Evolutionary conservation across 2,113 vertebrate species (phyloP).

Genomic region (Fulmarus glacialis): DNA sequence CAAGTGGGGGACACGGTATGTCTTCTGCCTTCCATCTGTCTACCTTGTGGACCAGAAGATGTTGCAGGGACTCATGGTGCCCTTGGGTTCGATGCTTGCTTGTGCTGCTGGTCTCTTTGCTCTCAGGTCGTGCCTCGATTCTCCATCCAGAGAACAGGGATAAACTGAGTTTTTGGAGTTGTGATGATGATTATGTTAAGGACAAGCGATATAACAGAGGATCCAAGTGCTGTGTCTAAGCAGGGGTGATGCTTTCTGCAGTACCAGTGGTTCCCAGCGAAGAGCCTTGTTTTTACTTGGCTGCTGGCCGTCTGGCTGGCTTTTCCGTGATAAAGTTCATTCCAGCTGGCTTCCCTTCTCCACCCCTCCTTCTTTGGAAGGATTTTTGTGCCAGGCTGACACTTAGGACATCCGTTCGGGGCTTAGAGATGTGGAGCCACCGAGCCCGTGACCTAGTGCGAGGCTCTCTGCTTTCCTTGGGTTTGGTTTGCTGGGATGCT

Average conservation of each 20-base stretch:
- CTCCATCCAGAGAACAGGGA: neutral
- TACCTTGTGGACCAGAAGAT: neutral
- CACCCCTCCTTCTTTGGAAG: neutral
- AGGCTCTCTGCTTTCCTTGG: neutral
- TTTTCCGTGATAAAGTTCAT: neutral
- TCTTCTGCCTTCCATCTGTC: neutral
- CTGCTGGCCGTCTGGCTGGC: neutral
- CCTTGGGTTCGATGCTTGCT: neutral
- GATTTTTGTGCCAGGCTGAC: neutral
- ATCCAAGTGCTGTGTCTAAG: neutral
- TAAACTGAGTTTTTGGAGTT: neutral
- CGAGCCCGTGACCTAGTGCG: fast-evolving
- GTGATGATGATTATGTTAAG: neutral
- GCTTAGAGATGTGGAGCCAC: neutral
- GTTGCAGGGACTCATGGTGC: neutral
- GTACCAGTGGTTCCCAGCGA: neutral
- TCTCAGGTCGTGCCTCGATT: fast-evolving
- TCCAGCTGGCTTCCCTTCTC: neutral
- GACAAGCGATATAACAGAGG: neutral
- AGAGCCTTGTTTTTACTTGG: neutral
- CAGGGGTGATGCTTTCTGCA: neutral
- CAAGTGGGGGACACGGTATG: fast-evolving
- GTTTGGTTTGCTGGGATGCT: neutral
- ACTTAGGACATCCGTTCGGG: neutral
- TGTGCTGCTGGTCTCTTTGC: neutral